Conservation (phyloP, 2,888 invertebrate genomes). For the Aporophyla lueneburgensis region DNA sequence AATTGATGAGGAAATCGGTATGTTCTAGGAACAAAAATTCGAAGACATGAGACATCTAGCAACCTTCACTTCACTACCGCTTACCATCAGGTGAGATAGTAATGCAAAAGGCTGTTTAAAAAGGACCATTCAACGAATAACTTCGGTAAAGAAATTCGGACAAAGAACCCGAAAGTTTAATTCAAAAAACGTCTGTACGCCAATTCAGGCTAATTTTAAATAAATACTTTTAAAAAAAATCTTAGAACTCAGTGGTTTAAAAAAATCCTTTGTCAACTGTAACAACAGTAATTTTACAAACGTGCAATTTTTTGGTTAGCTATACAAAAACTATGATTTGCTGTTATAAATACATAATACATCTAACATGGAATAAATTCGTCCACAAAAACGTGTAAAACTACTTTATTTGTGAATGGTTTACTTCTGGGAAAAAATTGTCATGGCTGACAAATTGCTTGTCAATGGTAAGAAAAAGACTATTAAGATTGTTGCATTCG, state of each 20-base stretch:
- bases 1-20: too few relatives aligned
- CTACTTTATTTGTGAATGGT: conserved; percentile 17
- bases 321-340: conserved; percentile 41
- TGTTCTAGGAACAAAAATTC: too few relatives aligned
- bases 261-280: conserved; percentile 15
- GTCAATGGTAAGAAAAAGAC: neutral
- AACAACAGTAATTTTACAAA: conserved; percentile 18
- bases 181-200: neutral
- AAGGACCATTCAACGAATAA: neutral
- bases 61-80: neutral
- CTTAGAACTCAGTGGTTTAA: neutral
- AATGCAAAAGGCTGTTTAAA: neutral
- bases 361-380: conserved; percentile 8
- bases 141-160: neutral
- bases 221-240: conserved; percentile 9
- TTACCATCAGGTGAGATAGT: neutral
- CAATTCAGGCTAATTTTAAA: neutral
- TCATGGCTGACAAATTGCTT: conserved; percentile 11
- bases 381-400: conserved; percentile 28
- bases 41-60: too few relatives aligned
- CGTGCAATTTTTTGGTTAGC: neutral
- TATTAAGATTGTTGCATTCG: neutral
- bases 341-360: conserved; percentile 43
- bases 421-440: conserved; percentile 28
- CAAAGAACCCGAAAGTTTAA: neutral